These are phyloP conservation scores for Colletes latitarsis DNA, from an alignment of 1,140 invertebrate species.

Conservation along the genomic window DNA sequence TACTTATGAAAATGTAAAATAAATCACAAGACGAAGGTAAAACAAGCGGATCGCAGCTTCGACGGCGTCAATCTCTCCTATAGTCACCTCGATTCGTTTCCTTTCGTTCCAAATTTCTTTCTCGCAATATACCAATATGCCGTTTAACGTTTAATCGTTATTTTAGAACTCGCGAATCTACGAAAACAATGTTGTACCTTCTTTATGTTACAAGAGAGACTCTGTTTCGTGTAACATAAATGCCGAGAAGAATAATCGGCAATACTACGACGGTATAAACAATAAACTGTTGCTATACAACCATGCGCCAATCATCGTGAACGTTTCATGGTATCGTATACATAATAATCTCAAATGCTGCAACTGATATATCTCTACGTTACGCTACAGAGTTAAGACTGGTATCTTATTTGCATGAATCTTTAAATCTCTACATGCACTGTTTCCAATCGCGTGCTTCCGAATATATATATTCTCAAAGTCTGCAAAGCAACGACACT, in stretches of 20 bases:
- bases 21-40: conserved; percentile 45
- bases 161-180: neutral
- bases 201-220: conserved; percentile 32
- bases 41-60: conserved; percentile 38
- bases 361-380: neutral
- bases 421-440: neutral
- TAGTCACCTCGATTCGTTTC: too few species aligned
- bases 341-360: conserved; percentile 13
- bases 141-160: neutral
- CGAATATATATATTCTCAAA: neutral
- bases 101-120: neutral
- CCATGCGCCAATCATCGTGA: conserved; percentile 30
- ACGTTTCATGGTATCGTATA: conserved; percentile 13
- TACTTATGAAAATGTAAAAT: conserved; percentile 26
- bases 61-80: neutral
- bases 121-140: too few species aligned
- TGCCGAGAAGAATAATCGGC: conserved; percentile 7
- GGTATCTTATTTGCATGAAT: neutral
- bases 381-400: conserved; percentile 1
- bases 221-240: conserved; percentile 14
- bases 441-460: neutral
- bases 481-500: neutral
- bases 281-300: conserved; percentile 30
- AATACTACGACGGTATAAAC: conserved; percentile 25
- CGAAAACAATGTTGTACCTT: conserved; percentile 45